These are phyloP conservation scores for Gadus chalcogrammus DNA, from an alignment of 2,113 vertebrate species.

Conservation along the genomic window DNA sequence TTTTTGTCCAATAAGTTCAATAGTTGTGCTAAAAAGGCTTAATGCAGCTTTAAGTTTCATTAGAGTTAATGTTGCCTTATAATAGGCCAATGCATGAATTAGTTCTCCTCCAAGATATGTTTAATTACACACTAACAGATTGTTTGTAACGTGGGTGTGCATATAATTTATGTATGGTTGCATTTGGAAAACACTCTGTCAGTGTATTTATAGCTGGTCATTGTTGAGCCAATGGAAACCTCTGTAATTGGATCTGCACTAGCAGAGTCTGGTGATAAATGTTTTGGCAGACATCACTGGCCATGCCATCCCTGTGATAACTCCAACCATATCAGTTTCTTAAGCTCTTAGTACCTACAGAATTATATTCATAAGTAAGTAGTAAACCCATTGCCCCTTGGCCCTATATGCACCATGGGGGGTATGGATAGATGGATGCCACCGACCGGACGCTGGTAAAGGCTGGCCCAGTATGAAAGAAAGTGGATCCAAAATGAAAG, in stretches of 20 bases:
- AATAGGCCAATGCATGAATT: neutral
- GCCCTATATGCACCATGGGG: constrained; percentile 14
- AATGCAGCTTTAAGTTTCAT: no score
- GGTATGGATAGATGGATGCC: neutral
- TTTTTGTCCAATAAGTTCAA: no score
- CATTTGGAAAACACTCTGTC: constrained; percentile 67
- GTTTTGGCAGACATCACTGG: constrained; percentile 57
- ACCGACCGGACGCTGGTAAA: constrained; percentile 1
- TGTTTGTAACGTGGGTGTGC: constrained; percentile 43
- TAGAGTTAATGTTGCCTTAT: no score
- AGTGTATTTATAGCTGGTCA: constrained; percentile 70
- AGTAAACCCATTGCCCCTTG: constrained; percentile 43
- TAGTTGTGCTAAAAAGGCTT: no score
- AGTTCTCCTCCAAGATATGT: neutral
- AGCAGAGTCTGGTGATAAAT: constrained; percentile 60
- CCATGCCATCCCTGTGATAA: constrained; percentile 56
- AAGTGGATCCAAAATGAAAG: neutral
- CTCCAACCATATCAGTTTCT: constrained; percentile 41
- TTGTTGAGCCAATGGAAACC: constrained; percentile 71
- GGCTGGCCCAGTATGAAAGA: constrained; percentile 13
- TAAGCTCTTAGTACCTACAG: constrained; percentile 37
- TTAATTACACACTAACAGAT: constrained; percentile 3
- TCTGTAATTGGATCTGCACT: constrained; percentile 66
- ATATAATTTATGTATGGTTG: constrained; percentile 31
- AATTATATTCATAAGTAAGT: constrained; percentile 58